Evolutionary conservation across 2,797 vertebrate genomes (phyloP).

Genomic region (Myiotriccus ornatus): DNA sequence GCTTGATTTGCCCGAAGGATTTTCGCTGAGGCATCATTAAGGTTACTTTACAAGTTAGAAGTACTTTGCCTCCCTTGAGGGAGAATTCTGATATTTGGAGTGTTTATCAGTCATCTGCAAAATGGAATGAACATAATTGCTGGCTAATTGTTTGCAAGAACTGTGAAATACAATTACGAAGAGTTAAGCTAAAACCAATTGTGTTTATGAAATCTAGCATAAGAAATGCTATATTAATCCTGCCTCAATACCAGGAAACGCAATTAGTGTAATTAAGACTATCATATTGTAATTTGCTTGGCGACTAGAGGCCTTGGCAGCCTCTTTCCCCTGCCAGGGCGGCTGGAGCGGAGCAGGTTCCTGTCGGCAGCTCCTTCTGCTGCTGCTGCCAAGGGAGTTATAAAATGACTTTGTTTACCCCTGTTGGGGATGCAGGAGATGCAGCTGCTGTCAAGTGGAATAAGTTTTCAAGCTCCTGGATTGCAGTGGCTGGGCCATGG

Average conservation of each 20-base stretch:
- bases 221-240: slow-evolving; percentile 54
- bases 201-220: slow-evolving; percentile 51
- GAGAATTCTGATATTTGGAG: slow-evolving; percentile 39
- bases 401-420: background rate
- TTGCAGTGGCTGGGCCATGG: background rate
- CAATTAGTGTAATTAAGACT: slow-evolving; percentile 57
- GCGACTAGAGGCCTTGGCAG: slow-evolving; percentile 9
- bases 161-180: slow-evolving; percentile 34
- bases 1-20: background rate
- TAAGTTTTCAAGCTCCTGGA: background rate
- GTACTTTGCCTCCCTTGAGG: slow-evolving; percentile 44
- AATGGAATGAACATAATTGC: slow-evolving; percentile 52
- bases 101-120: slow-evolving; percentile 50
- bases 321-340: background rate
- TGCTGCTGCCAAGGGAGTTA: background rate
- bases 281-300: slow-evolving; percentile 52
- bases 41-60: slow-evolving; percentile 1
- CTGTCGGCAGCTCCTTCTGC: background rate
- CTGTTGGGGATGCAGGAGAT: background rate
- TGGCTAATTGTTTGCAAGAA: slow-evolving; percentile 64
- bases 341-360: background rate
- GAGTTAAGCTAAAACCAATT: slow-evolving; percentile 55
- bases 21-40: slow-evolving; percentile 1
- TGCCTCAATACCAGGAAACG: slow-evolving; percentile 31
- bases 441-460: background rate